Evolutionary conservation across 1,140 invertebrate species (phyloP).

Genomic region (Drosophila guanche): DNA sequence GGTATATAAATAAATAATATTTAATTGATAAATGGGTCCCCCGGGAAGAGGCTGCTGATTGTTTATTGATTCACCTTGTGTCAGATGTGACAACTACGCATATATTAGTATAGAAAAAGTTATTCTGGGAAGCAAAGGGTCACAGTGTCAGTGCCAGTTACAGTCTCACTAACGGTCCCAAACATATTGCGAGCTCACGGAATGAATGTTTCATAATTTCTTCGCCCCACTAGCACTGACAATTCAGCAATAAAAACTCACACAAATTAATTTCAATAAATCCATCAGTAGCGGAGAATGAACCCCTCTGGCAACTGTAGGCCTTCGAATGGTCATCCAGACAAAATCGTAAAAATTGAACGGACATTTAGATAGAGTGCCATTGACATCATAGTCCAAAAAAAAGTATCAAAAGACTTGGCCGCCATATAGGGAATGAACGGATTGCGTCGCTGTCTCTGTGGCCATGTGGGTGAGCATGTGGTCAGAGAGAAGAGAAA

Average conservation of each 20-base stretch:
- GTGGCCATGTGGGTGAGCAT: constrained; percentile 47
- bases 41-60: neutral
- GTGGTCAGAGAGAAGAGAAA: constrained; percentile 25
- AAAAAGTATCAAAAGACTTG: constrained; percentile 21
- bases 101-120: too few species aligned
- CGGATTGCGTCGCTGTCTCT: constrained; percentile 17
- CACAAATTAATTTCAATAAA: constrained; percentile 78
- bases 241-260: constrained; percentile 59
- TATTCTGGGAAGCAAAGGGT: too few species aligned
- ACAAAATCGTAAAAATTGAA: constrained; percentile 12
- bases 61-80: too few species aligned
- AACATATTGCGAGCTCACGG: too few species aligned
- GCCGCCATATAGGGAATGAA: constrained; percentile 35
- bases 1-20: constrained; percentile 12
- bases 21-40: constrained; percentile 3
- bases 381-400: constrained; percentile 19
- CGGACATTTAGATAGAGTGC: constrained; percentile 25
- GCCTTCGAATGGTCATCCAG: constrained; percentile 35
- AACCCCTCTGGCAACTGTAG: constrained; percentile 1
- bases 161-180: too few species aligned
- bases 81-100: too few species aligned
- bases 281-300: constrained; percentile 56
- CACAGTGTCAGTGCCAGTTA: too few species aligned
- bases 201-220: constrained; percentile 54
- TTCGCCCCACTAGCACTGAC: constrained; percentile 12